A percentile compares a stretch with the other conserved stretches of the same genome.
Conservation (phyloP, 2,113 vertebrate species). For the Hepsetus odoe region DNA sequence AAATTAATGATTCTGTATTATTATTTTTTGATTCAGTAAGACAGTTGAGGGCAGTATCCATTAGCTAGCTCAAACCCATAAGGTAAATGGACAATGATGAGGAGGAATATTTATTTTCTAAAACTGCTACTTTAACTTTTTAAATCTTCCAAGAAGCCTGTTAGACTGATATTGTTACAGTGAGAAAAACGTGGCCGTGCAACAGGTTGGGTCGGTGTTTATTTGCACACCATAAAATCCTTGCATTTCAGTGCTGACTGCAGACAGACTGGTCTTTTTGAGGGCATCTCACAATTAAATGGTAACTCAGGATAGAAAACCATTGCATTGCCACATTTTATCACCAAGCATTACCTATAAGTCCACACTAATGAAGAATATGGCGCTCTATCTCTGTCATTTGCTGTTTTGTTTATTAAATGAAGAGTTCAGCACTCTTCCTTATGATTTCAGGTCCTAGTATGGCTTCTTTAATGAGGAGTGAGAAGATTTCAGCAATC, state of each 20-base stretch:
- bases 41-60: neutral
- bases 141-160: neutral
- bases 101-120: constrained; percentile 24
- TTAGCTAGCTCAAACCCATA: constrained; percentile 9
- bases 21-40: neutral
- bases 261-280: constrained; percentile 5
- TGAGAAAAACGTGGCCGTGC: neutral
- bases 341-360: neutral
- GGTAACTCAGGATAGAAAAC: constrained; percentile 45
- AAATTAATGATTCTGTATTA: neutral
- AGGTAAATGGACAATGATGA: neutral
- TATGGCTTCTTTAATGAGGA: neutral
- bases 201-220: constrained; percentile 1
- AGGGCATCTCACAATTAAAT: constrained; percentile 21
- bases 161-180: constrained; percentile 12
- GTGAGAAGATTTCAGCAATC: neutral
- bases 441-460: constrained; percentile 9
- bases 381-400: neutral
- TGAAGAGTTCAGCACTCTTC: neutral
- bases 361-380: constrained; percentile 19
- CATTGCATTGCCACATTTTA: constrained; percentile 31
- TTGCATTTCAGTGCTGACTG: neutral
- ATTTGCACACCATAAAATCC: constrained; percentile 11
- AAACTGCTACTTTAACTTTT: constrained; percentile 24
- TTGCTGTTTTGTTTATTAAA: neutral